Conservation (phyloP, 2,797 vertebrate species). For the Chelonia mydas region DNA sequence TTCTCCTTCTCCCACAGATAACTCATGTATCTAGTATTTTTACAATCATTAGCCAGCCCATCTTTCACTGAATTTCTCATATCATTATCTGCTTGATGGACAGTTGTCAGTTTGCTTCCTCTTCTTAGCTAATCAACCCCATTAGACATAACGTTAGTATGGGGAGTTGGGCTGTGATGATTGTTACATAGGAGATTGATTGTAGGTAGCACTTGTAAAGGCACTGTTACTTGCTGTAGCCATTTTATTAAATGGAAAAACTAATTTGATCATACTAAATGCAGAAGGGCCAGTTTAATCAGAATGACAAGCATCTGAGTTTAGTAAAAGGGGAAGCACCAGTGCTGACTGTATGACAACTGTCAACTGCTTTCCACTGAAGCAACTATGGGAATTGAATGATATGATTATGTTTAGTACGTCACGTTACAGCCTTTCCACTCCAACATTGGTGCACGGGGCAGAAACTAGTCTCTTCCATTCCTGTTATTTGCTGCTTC, state of each 20-base stretch:
- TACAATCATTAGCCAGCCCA: background rate
- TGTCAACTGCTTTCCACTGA: background rate
- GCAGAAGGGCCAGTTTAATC: background rate
- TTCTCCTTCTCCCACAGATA: background rate
- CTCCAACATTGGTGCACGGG: background rate
- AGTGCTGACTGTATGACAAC: constrained; percentile 51
- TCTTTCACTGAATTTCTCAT: background rate
- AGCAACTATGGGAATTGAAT: background rate
- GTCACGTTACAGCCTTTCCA: background rate
- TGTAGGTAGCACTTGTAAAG: background rate
- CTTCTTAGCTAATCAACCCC: background rate
- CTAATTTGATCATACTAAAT: background rate
- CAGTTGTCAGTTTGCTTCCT: background rate
- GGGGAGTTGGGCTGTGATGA: rapidly evolving
- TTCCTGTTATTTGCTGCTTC: background rate
- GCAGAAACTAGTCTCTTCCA: background rate
- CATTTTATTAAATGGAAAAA: background rate
- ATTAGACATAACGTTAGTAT: background rate
- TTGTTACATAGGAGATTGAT: background rate
- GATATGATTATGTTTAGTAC: background rate
- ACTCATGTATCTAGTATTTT: background rate
- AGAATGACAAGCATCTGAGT: background rate
- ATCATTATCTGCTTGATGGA: background rate
- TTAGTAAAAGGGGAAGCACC: constrained; percentile 14
- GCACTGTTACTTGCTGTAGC: background rate